Evolutionary conservation across 1,140 invertebrate genomes (phyloP), one percentile per base, ranked within the genome.

Genomic region (Amphibalanus amphitrite): DNA sequence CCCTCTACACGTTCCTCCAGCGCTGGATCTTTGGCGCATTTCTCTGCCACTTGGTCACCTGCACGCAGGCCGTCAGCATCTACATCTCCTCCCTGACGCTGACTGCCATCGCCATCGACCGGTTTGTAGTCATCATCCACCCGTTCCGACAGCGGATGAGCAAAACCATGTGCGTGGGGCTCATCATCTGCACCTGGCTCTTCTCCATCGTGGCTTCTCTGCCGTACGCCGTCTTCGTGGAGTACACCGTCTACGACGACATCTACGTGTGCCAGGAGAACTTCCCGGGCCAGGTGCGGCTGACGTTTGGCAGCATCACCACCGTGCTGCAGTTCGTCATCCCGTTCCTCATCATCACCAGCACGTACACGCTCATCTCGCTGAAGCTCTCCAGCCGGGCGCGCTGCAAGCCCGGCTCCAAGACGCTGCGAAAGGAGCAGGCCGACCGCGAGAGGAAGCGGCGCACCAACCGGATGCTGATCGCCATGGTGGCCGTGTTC

Each of bases 21-120:
- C 76, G 88, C 76, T 98, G 95, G 95, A 85, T 93, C 0, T 97
- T 98, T 76, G 95, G 95, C 0, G 82, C 86, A 3, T 82, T 86
- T 0, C 82, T 97, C 0, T 98, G 95, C 78, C 92, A 96, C 78
- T 80, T 97, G 69, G 89, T 98, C n/a, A 88, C 95, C 0, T 95
- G 91, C 79, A 89, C 91, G 0, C 91, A 97, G 81, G 91, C 90
- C 3, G 89, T 89, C 38, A 93, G 90, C 76, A 93, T 98, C 10
- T 98, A 97, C 81, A 95, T 98, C 70, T 97, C 93, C 23, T 97
- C 95, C 0, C 83, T 98, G 69, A 98, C 96, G 0, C 84, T 98
- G 23, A 97, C 92, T 0, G 92, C 93, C 28, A 98, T 99, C 75
- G 95, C n/a, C n/a, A n/a, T n/a, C n/a, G n/a, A n/a, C n/a, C n/a